These are phyloP conservation scores for Molanna angustata DNA, from an alignment of 2,888 invertebrate species.

Conservation along the genomic window DNA sequence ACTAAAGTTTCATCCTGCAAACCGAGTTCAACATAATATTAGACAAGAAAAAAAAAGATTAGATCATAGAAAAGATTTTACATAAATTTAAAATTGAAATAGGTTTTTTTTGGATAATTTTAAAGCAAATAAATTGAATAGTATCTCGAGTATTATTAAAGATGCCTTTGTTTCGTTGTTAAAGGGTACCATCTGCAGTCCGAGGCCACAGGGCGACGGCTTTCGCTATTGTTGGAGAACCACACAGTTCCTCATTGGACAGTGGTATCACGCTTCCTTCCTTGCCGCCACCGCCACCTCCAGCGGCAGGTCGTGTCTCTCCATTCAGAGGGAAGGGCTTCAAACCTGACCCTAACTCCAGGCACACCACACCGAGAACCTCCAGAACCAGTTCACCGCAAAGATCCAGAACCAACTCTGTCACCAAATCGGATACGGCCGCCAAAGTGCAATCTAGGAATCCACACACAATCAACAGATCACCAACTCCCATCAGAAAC, in stretches of 20 bases:
- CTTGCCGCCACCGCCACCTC: conserved; percentile 48
- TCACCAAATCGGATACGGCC: conserved; percentile 49
- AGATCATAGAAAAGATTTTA: too few relatives aligned
- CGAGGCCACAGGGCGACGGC: conserved; percentile 64
- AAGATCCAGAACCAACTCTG: conserved; percentile 47
- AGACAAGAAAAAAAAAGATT: too few relatives aligned
- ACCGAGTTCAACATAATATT: too few relatives aligned
- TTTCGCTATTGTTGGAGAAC: conserved; percentile 67
- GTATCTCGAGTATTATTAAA: too few relatives aligned
- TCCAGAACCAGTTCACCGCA: conserved; percentile 49
- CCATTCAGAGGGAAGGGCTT: conserved; percentile 59
- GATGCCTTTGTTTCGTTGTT: conserved; percentile 14
- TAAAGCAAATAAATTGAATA: too few relatives aligned
- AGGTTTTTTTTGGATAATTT: too few relatives aligned
- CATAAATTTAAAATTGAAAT: too few relatives aligned
- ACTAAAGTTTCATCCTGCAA: too few relatives aligned
- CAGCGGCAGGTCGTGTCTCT: conserved; percentile 51
- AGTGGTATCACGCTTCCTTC: neutral
- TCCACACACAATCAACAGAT: conserved; percentile 38
- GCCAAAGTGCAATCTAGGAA: conserved; percentile 44
- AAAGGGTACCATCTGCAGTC: conserved; percentile 48
- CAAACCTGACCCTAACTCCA: conserved; percentile 46
- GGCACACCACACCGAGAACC: conserved; percentile 55
- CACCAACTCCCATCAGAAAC: conserved; percentile 47
- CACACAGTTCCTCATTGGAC: conserved; percentile 36